Evolutionary conservation across 2,888 invertebrate genomes (phyloP), one percentile per base, ranked within the genome.

Genomic region (Limnephilus marmoratus): DNA sequence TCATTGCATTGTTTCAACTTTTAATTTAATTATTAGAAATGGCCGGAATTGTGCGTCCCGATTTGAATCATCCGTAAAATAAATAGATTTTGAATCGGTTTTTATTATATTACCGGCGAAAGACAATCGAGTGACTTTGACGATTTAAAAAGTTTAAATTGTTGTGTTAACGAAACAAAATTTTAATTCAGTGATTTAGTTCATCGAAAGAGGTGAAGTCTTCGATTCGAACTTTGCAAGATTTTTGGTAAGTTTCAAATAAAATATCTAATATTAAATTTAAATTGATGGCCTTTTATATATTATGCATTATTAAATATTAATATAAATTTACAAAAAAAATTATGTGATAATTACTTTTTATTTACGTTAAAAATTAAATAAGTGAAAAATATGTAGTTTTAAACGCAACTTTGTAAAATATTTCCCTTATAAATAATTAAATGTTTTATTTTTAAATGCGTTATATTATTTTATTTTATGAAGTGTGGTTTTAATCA

Each of bases 11-110:
- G 34, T 85, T 85, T 85, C 34, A 49, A 85, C 37, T 89, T 89
- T 31, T 41, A 37, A 31, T 68, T 83, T 37, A 90, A 90, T 90
- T 31, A 45, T 81, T 86, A 92, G 91, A 91, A 91, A 93, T 93
- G 93, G 93, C 90, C 49, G 90, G 91, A 53, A 41, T 91, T 81
- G 92, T 90, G 81, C 92, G 93, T 15, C 93, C 93, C 85, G 93
- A 93, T 82, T 91, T 93, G 83, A 93, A 93, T 92, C 92, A 93
- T 91, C 53, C 86, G 53, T 90, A 80, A 92, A 15, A 90, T 81
- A 37, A 68, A 37, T 90, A 49, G 49, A 49, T 31, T 88, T 37
- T 15, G 31, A 18, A 91, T 81, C 68, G 68, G 87, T 24, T 86
- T 86, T 90, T 37, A 31, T 12, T 68, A 68, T 68, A 49, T 68